Evolutionary conservation across 2,888 invertebrate genomes (phyloP), one percentile per base, ranked within the genome.

Genomic region (Steinernema hermaphroditum): DNA sequence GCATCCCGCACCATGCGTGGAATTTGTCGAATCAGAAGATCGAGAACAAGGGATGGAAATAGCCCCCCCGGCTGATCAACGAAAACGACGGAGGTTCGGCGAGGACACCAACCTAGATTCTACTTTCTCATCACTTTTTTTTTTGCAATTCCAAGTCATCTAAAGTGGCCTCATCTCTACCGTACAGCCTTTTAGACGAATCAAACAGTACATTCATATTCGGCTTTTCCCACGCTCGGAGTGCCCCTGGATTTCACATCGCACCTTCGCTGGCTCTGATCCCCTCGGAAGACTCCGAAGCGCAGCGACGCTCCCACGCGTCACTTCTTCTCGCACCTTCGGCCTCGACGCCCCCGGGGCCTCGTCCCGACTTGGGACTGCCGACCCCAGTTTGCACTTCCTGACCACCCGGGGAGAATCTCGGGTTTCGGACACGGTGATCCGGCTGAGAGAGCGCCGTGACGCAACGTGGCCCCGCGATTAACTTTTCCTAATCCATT

Each of bases 401-500:
- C 24, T 22, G 54, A 54, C 54, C 54, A 54, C 54, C 54, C 54
- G 54, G 16, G 19, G 54, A 8, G 54, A 4, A 8, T 22, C 22
- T 62, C 62, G 32, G 32, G 27, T 24, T 62, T 62, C 62, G 22
- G 62, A 16, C 62, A 32, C 62, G 62, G 46, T 6, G 46, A 46
- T 46, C 6, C 46, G 6, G 4, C 46, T 6, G 9, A 8, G 62
- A 62, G 32, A 29, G 62, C n/a, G n/a, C 8, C 62, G 62, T 62
- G 62, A 62, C 62, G 62, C 62, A 62, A 62, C 62, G 62, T 62
- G 62, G 32, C 34, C 62, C 24, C 34, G 27, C 9, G 62, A 62
- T 62, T 62, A 62, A 62, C 62, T 62, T 62, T n/a, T 62, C 62
- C 32, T 62, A 62, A 62, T 62, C 62, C 62, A 32, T 16, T 12